A percentile compares a stretch with the other conserved stretches of the same genome.
These are phyloP conservation scores for Cheilosia soror DNA, from an alignment of 2,888 invertebrate species.

Conservation along the genomic window DNA sequence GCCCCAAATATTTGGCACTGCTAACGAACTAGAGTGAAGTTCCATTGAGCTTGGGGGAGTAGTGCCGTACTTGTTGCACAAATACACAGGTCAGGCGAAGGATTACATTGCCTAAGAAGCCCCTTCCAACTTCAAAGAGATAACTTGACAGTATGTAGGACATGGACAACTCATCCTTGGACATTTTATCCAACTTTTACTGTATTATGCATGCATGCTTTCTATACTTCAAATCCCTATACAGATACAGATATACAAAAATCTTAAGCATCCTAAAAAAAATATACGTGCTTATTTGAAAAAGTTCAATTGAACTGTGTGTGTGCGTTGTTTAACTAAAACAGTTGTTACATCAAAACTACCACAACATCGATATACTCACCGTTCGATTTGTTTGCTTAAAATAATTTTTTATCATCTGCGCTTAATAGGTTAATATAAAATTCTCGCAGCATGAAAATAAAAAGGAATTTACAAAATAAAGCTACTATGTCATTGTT, in stretches of 20 bases:
- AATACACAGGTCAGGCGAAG: no score
- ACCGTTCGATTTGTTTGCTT: conserved; percentile 52
- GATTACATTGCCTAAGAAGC: no score
- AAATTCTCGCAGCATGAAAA: conserved; percentile 78
- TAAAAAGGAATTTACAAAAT: conserved; percentile 72
- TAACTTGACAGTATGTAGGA: no score
- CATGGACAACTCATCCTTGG: no score
- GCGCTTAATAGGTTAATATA: conserved; percentile 76
- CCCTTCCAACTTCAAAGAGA: no score
- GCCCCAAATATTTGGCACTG: no score
- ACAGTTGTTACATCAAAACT: conserved; percentile 51
- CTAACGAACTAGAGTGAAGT: no score
- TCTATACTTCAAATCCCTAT: no score
- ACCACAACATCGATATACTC: conserved; percentile 73
- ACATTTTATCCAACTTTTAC: no score
- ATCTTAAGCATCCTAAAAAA: neutral
- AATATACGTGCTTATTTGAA: neutral
- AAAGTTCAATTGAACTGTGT: neutral
- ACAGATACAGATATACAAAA: neutral
- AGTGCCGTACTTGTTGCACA: no score
- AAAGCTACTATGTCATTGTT: conserved; percentile 59
- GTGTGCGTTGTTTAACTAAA: conserved; percentile 9
- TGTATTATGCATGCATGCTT: no score
- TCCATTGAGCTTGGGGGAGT: no score
- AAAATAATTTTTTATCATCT: conserved; percentile 54